Percentiles rank a stretch among this genome's conserved stretches.
Conservation (phyloP, 2,888 invertebrate species). For the Leptopilina drosophilae region DNA sequence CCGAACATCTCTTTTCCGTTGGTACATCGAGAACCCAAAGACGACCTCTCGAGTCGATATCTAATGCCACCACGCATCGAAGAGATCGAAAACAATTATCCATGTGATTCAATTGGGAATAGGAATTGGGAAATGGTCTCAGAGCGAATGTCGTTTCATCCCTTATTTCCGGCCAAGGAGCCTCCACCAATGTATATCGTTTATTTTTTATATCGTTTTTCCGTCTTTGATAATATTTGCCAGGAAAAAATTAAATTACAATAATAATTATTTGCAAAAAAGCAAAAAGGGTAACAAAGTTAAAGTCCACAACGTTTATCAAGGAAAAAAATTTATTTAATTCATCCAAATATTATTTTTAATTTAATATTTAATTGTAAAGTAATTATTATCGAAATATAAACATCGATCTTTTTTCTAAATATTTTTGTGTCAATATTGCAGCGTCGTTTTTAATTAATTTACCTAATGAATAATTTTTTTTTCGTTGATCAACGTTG, state of each 20-base stretch:
- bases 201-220: conserved; percentile 40
- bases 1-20: conserved; percentile 66
- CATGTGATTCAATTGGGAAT: conserved; percentile 27
- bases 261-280: neutral
- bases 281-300: neutral
- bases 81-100: conserved; percentile 70
- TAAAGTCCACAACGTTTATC: no score
- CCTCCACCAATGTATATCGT: conserved; percentile 72
- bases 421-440: no score
- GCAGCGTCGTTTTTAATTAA: no score
- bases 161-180: conserved; percentile 70
- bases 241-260: neutral
- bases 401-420: no score
- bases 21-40: conserved; percentile 78
- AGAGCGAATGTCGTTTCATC: conserved; percentile 38
- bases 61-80: conserved; percentile 74
- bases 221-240: conserved; percentile 40
- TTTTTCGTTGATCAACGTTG: no score
- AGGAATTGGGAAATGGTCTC: conserved; percentile 51
- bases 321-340: no score
- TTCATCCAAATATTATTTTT: no score
- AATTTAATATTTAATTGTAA: no score
- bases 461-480: no score
- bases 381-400: no score
- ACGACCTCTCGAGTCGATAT: conserved; percentile 74